Percentiles rank a stretch among this genome's conserved stretches.
Conservation (phyloP, 2,113 vertebrate species). For the Pseudorasbora parva region DNA sequence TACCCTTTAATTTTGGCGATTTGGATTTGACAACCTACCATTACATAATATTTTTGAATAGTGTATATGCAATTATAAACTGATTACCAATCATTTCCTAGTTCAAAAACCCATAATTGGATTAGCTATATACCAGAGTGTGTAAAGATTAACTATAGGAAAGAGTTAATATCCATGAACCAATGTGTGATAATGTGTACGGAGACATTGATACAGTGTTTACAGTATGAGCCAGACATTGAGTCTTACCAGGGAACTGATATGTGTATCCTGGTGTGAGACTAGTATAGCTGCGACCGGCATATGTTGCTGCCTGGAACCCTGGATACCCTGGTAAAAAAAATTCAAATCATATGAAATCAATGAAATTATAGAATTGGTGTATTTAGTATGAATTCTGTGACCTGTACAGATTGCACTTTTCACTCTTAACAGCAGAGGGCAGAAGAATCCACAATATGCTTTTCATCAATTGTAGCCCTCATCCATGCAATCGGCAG, state of each 20-base stretch:
- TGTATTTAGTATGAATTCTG: neutral
- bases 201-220: neutral
- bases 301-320: slow-evolving; percentile 96
- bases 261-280: slow-evolving; percentile 98
- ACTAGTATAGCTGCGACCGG: slow-evolving; percentile 95
- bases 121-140: neutral
- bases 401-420: neutral
- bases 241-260: slow-evolving; percentile 95
- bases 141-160: neutral
- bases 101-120: neutral
- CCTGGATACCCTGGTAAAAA: slow-evolving; percentile 90
- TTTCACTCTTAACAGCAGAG: slow-evolving; percentile 63
- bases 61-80: neutral
- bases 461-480: neutral
- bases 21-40: neutral
- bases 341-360: neutral
- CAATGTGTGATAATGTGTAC: neutral
- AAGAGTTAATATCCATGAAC: neutral
- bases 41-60: neutral
- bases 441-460: slow-evolving; percentile 54
- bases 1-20: neutral
- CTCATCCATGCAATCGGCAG: neutral
- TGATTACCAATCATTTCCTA: neutral
- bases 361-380: neutral
- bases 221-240: neutral